These are phyloP conservation scores for Dysidea cf. avara DNA, from an alignment of 37 sponge, comb jelly and placozoan species.

Conservation along the genomic window DNA sequence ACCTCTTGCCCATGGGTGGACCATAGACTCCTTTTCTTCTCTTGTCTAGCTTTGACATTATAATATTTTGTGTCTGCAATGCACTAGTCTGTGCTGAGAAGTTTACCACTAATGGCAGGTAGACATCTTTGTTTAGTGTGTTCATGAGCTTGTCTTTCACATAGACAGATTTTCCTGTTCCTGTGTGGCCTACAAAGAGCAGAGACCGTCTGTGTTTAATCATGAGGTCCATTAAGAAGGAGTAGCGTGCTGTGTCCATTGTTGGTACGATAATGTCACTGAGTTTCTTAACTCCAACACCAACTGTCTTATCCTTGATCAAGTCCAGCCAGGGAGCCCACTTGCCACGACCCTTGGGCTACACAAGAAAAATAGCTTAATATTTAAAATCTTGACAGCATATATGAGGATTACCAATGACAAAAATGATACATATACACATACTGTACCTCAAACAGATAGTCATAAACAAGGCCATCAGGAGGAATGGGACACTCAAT, in stretches of 20 bases:
- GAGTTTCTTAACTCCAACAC: conserved; percentile 63
- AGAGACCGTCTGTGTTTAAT: conserved; percentile 66
- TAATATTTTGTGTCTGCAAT: conserved; percentile 85
- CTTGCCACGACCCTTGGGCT: conserved; percentile 86
- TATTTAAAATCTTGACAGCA: neutral
- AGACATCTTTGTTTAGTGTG: conserved; percentile 72
- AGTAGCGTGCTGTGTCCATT: conserved; percentile 87
- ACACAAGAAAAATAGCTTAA: neutral
- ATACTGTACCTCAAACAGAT: conserved; percentile 78
- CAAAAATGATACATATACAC: neutral
- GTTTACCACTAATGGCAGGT: conserved; percentile 89
- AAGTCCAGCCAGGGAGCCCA: conserved; percentile 96
- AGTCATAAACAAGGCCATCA: conserved; percentile 87
- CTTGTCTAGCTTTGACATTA: conserved; percentile 98
- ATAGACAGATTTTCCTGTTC: conserved; percentile 98
- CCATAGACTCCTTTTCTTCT: conserved; percentile 95
- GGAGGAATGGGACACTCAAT: conserved; percentile 90
- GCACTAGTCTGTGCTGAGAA: conserved; percentile 99
- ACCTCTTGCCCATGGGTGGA: conserved; percentile 95
- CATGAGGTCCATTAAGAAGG: conserved; percentile 93
- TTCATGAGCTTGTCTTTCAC: conserved; percentile 97
- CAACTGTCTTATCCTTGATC: conserved; percentile 62
- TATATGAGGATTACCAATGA: neutral
- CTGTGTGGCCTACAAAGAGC: conserved; percentile 96
- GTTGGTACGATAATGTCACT: conserved; percentile 96